A percentile compares a stretch with the other conserved stretches of the same genome.
Conservation (phyloP, 92 coral and sea anemone species). For the Palythoa caribaeorum region DNA sequence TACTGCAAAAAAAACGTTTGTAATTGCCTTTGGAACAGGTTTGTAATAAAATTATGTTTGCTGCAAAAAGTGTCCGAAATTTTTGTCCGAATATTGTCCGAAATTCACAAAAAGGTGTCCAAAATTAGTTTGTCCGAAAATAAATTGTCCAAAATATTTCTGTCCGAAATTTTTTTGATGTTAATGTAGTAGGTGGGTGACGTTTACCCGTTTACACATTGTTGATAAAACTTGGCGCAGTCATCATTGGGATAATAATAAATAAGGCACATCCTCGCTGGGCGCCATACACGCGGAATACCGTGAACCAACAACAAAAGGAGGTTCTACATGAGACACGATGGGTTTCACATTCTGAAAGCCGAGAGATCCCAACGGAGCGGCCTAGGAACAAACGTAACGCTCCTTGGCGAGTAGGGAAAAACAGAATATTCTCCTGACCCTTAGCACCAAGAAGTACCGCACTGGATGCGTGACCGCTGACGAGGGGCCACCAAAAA, state of each 20-base stretch:
- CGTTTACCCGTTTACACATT: neutral
- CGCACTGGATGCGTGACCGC: conserved; percentile 3
- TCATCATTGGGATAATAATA: conserved; percentile 33
- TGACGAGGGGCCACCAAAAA: conserved; percentile 64
- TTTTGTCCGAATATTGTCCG: too few relatives aligned
- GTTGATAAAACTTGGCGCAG: neutral
- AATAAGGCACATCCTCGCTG: neutral
- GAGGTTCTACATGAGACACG: neutral
- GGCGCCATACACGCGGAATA: conserved; percentile 23
- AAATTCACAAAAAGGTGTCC: too few relatives aligned
- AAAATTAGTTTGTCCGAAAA: too few relatives aligned
- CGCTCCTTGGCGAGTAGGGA: conserved; percentile 39
- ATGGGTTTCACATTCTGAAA: conserved; percentile 23
- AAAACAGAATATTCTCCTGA: conserved; percentile 39
- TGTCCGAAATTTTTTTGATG: too few relatives aligned
- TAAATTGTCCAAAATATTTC: too few relatives aligned
- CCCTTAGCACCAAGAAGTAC: conserved; percentile 46
- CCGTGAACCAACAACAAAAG: conserved; percentile 6
- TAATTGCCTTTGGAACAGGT: too few relatives aligned
- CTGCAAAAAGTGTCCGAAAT: too few relatives aligned
- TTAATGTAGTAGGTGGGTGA: neutral
- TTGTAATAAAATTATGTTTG: too few relatives aligned
- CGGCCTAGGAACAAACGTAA: conserved; percentile 12
- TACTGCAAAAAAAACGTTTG: too few relatives aligned
- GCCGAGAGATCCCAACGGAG: conserved; percentile 52